A percentile compares a stretch with the other conserved stretches of the same genome.
These are phyloP conservation scores for Cheirogaleus major DNA, from an alignment of 2,797 vertebrate genomes.

Conservation along the genomic window DNA sequence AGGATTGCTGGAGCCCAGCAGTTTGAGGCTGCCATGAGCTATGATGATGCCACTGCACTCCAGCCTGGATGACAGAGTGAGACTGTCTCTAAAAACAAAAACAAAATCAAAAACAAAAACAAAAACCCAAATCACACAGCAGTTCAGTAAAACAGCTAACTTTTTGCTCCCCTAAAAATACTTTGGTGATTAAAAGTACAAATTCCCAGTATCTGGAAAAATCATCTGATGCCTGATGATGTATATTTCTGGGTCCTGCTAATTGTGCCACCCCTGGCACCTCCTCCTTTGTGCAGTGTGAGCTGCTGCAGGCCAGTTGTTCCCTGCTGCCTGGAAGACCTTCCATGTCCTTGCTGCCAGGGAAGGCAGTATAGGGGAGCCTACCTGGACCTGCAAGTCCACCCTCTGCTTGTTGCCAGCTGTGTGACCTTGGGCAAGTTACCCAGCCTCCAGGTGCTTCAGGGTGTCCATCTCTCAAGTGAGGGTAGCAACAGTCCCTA, in stretches of 20 bases:
- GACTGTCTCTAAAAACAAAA: not conserved
- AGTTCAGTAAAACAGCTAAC: not conserved
- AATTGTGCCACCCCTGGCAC: not conserved
- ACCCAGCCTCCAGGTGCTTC: not conserved
- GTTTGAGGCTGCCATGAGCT: not conserved
- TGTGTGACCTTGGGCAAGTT: not conserved
- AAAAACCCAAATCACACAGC: not conserved
- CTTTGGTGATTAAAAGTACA: not conserved
- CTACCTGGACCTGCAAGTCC: not conserved
- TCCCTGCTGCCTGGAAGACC: not conserved
- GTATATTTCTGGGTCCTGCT: not conserved
- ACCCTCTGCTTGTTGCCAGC: not conserved
- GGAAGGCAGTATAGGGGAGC: not conserved
- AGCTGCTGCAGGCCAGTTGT: not conserved
- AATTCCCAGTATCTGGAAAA: not conserved
- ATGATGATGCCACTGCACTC: not conserved
- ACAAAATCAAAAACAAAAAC: not conserved
- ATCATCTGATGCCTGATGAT: not conserved
- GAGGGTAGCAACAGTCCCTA: no score
- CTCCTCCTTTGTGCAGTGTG: not conserved
- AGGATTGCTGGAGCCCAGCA: not conserved
- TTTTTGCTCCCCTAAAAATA: not conserved
- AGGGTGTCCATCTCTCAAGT: not conserved
- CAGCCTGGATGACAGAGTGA: not conserved
- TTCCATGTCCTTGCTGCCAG: not conserved